phyloP scores from a whole-genome alignment of 2,113 vertebrate species.

The Nothoprocta perdicaria region DNA sequence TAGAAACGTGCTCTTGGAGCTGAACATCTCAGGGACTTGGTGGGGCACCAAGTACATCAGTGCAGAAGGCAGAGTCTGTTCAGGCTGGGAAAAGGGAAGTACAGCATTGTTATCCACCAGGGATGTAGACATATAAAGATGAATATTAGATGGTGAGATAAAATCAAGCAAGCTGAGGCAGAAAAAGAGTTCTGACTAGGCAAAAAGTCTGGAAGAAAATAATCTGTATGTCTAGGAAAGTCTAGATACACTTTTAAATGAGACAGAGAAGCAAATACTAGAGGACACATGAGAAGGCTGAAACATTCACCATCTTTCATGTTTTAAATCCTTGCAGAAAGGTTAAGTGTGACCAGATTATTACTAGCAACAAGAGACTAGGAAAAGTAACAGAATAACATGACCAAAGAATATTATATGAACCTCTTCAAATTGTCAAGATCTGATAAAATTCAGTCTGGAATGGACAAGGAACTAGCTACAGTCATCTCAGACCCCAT shows the following conservation, averaged over 20 bases:
- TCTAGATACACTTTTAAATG: background rate
- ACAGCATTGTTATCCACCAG: background rate
- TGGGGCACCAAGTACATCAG: background rate
- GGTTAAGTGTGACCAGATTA: background rate
- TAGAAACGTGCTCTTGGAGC: background rate
- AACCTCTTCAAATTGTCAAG: background rate
- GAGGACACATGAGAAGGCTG: background rate
- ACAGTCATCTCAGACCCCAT: background rate
- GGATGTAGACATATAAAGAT: background rate
- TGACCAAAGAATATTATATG: background rate
- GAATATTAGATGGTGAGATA: accelerated
- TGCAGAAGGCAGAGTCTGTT: background rate
- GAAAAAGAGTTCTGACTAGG: background rate
- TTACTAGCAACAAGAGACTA: background rate
- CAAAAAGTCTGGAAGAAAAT: background rate
- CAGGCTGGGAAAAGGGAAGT: background rate
- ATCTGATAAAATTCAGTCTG: background rate
- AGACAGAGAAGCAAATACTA: background rate
- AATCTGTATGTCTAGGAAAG: background rate
- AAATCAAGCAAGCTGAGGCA: background rate
- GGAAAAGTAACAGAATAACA: background rate
- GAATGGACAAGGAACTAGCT: background rate
- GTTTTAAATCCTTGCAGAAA: background rate
- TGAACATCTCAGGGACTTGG: background rate
- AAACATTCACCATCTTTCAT: background rate